These are phyloP conservation scores for Pandemis cinnamomeana DNA, from an alignment of 2,888 invertebrate genomes.

Conservation along the genomic window DNA sequence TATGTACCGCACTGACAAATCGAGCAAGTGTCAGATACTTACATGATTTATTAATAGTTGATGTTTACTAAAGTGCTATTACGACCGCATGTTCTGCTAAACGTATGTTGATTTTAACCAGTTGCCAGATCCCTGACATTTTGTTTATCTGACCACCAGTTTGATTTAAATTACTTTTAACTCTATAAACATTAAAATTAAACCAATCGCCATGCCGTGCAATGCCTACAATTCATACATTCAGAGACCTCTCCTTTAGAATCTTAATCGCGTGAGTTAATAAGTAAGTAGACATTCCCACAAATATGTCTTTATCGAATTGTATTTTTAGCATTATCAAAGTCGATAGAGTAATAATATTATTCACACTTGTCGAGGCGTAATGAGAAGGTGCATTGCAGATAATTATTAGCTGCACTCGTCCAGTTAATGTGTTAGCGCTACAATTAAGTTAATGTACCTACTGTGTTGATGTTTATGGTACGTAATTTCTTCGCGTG, in stretches of 20 bases:
- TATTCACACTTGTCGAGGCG: slow-evolving; percentile 51
- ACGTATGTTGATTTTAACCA: background rate
- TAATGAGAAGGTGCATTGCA: slow-evolving; percentile 59
- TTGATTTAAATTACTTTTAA: slow-evolving; percentile 6
- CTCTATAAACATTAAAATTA: slow-evolving; percentile 7
- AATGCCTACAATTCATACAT: slow-evolving; percentile 4
- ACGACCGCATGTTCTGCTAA: slow-evolving; percentile 4
- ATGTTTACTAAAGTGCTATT: slow-evolving; percentile 12
- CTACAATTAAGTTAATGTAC: slow-evolving; percentile 12
- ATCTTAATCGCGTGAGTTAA: slow-evolving; percentile 41
- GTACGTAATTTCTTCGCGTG: background rate
- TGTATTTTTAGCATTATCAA: slow-evolving; percentile 75
- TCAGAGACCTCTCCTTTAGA: slow-evolving; percentile 5
- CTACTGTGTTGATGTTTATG: background rate
- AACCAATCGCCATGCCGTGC: background rate
- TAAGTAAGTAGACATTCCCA: slow-evolving; percentile 55
- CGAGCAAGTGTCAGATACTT: slow-evolving; percentile 22
- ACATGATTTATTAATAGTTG: slow-evolving; percentile 32
- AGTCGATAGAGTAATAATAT: slow-evolving; percentile 65
- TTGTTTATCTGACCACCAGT: slow-evolving; percentile 8
- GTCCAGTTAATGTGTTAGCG: slow-evolving; percentile 40
- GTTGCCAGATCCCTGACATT: slow-evolving; percentile 15
- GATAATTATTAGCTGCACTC: slow-evolving; percentile 48
- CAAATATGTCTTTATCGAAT: slow-evolving; percentile 60
- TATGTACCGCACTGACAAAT: slow-evolving; percentile 23